Percentiles rank a stretch among this genome's conserved stretches.
These are phyloP conservation scores for Entomobrya proxima DNA, from an alignment of 2,888 invertebrate genomes.

Conservation along the genomic window DNA sequence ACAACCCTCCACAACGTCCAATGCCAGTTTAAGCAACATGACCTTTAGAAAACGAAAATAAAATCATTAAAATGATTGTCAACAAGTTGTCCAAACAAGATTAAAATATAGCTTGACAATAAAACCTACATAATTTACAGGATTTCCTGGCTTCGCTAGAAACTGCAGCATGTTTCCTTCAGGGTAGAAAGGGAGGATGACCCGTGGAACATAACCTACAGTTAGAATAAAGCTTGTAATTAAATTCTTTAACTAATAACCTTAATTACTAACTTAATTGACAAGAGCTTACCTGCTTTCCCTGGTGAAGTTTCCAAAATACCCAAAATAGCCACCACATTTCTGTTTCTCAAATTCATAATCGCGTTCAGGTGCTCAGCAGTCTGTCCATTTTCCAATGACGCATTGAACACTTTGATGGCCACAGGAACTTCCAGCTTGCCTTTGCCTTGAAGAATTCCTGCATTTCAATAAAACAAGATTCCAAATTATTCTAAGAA, in stretches of 20 bases:
- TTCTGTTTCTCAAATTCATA: conserved; percentile 49
- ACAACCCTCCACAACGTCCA: conserved; percentile 57
- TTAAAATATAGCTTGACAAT: not conserved
- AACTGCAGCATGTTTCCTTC: conserved; percentile 62
- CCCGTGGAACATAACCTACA: conserved; percentile 38
- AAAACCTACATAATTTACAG: conserved; percentile 40
- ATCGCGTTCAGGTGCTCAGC: not conserved
- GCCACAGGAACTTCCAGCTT: conserved; percentile 12
- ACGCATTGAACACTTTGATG: conserved; percentile 41
- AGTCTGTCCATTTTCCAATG: not conserved
- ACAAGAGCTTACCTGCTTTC: not conserved
- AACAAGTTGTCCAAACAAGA: not conserved
- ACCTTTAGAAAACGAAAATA: conserved; percentile 23
- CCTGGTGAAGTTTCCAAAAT: not conserved
- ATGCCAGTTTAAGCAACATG: conserved; percentile 56
- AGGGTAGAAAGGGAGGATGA: conserved; percentile 44
- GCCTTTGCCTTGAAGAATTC: conserved; percentile 17
- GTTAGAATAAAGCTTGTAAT: not conserved
- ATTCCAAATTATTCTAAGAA: not conserved
- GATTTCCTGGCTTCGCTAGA: conserved; percentile 6
- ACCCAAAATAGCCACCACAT: conserved; percentile 42
- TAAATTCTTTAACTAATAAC: not conserved
- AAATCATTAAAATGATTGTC: not conserved
- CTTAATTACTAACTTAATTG: not conserved
- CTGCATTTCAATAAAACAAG: not conserved